These are phyloP conservation scores for Panonychus citri DNA, from an alignment of 1,140 invertebrate species.

Conservation along the genomic window DNA sequence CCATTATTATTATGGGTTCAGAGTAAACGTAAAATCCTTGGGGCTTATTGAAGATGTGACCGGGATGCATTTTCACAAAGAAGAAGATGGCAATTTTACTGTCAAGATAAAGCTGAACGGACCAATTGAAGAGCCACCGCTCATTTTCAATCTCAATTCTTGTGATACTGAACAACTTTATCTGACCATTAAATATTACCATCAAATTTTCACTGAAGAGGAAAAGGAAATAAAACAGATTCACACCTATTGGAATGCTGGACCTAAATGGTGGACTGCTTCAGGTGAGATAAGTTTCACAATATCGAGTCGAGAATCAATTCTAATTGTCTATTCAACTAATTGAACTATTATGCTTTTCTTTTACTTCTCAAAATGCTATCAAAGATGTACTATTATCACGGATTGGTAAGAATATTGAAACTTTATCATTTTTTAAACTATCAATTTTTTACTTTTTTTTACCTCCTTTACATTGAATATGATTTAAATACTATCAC, in stretches of 20 bases:
- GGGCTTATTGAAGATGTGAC: slow-evolving; percentile 53
- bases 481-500: too few species aligned
- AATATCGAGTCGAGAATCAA: too few species aligned
- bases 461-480: too few species aligned
- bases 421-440: too few species aligned
- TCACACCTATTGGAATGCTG: slow-evolving; percentile 4
- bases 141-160: slow-evolving; percentile 44
- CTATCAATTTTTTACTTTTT: too few species aligned
- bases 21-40: slow-evolving; percentile 47
- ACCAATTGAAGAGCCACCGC: slow-evolving; percentile 14
- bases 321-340: too few species aligned
- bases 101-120: slow-evolving; percentile 20
- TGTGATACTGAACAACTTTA: slow-evolving; percentile 59
- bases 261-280: slow-evolving; percentile 34
- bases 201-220: slow-evolving; percentile 33
- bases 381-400: too few species aligned
- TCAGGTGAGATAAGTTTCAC: too few species aligned
- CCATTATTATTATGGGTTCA: slow-evolving; percentile 51
- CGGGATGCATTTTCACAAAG: slow-evolving; percentile 39
- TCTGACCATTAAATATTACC: slow-evolving; percentile 50
- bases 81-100: slow-evolving; percentile 40
- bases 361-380: too few species aligned
- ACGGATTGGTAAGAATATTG: too few species aligned
- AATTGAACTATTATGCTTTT: too few species aligned
- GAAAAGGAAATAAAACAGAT: slow-evolving; percentile 24